These are phyloP conservation scores for Cremastobaeus sp. DNA, from an alignment of 2,888 invertebrate species.

Conservation along the genomic window DNA sequence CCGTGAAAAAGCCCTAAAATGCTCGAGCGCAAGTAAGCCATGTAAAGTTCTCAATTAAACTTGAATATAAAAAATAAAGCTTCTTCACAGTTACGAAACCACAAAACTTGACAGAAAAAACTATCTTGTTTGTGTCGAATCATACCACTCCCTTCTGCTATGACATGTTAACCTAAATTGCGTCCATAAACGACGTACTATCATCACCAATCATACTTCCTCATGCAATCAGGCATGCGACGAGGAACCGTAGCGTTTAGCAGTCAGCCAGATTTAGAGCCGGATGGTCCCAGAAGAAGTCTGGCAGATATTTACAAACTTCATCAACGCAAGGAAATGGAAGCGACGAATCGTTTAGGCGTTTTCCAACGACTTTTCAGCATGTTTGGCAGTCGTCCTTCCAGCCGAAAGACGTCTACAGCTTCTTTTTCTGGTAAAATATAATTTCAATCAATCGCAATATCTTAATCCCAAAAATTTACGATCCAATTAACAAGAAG, in stretches of 20 bases:
- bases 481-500: too few species aligned
- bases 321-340: slow-evolving; percentile 73
- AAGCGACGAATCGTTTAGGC: slow-evolving; percentile 74
- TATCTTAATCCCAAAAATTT: too few species aligned
- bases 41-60: too few species aligned
- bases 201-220: slow-evolving; percentile 45
- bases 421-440: slow-evolving; percentile 80
- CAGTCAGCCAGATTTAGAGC: slow-evolving; percentile 75
- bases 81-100: slow-evolving; percentile 17
- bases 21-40: too few species aligned
- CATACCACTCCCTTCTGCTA: slow-evolving; percentile 22
- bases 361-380: slow-evolving; percentile 76
- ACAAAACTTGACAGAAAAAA: slow-evolving; percentile 1
- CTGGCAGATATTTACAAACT: slow-evolving; percentile 75
- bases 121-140: slow-evolving; percentile 5
- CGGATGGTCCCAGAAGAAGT: slow-evolving; percentile 71
- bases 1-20: slow-evolving; percentile 22
- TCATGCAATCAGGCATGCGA: slow-evolving; percentile 73
- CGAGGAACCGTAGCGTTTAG: slow-evolving; percentile 77
- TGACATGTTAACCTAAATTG: slow-evolving; percentile 32
- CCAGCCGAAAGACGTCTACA: slow-evolving; percentile 84
- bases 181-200: slow-evolving; percentile 43
- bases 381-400: slow-evolving; percentile 83
- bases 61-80: too few species aligned
- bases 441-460: background rate